phyloP scores from a whole-genome alignment of 2,888 invertebrate species.

The Macaria liturata region DNA sequence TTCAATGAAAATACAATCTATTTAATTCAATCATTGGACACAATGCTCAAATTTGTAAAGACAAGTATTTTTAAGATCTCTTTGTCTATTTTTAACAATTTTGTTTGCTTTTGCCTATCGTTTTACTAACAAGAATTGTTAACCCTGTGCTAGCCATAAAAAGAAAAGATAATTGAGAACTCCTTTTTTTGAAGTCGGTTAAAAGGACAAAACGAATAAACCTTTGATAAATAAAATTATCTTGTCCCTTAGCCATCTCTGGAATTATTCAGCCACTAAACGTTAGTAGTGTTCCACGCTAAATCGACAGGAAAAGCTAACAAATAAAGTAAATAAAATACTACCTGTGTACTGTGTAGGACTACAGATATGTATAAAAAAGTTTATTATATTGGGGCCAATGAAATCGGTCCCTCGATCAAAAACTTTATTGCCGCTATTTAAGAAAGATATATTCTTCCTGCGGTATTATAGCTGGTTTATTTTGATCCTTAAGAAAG shows the following conservation, averaged over 20 bases:
- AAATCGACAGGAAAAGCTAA: slow-evolving; percentile 26
- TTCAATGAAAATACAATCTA: slow-evolving; percentile 41
- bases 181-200: no score
- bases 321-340: slow-evolving; percentile 10
- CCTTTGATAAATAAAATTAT: no score
- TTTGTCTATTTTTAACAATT: slow-evolving; percentile 39
- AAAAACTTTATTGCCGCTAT: not conserved
- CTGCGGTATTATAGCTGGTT: slow-evolving; percentile 12
- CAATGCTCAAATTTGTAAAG: slow-evolving; percentile 67
- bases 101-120: slow-evolving; percentile 36
- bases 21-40: slow-evolving; percentile 42
- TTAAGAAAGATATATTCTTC: not conserved
- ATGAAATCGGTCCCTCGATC: slow-evolving; percentile 20
- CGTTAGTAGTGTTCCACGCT: not conserved
- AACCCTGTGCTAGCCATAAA: no score
- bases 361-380: slow-evolving; percentile 4
- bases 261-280: no score
- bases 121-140: slow-evolving; percentile 13
- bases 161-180: no score
- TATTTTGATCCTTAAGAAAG: slow-evolving; percentile 15
- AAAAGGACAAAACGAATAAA: no score
- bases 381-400: slow-evolving; percentile 20
- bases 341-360: slow-evolving; percentile 16
- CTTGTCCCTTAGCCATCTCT: no score
- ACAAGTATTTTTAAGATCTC: slow-evolving; percentile 53